A percentile compares a stretch with the other conserved stretches of the same genome.
These are phyloP conservation scores for Synanthedon formicaeformis DNA, from an alignment of 2,888 invertebrate genomes.

Conservation along the genomic window DNA sequence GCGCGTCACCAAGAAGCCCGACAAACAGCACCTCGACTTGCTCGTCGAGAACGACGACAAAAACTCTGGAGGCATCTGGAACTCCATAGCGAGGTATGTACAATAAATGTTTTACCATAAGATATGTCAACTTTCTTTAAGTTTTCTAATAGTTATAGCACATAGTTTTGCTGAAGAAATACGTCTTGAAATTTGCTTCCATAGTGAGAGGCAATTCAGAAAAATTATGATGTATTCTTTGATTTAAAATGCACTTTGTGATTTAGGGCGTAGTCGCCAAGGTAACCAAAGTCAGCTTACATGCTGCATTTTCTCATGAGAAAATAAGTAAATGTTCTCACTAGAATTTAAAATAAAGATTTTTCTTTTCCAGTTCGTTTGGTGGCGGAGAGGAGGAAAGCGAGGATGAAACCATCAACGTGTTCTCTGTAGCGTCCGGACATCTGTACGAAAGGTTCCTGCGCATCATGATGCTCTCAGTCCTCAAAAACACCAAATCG, in stretches of 20 bases:
- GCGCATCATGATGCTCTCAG: conserved; percentile 98
- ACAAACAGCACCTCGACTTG: conserved; percentile 87
- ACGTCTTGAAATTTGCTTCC: too few species aligned
- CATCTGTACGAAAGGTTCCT: conserved; percentile 97
- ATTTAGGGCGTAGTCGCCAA: too few species aligned
- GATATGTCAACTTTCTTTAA: background rate
- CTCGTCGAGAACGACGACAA: conserved; percentile 83
- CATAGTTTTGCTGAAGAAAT: too few species aligned
- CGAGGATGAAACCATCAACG: conserved; percentile 87
- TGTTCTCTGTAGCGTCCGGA: conserved; percentile 98
- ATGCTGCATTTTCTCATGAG: too few species aligned
- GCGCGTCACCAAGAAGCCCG: conserved; percentile 90
- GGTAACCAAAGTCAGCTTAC: too few species aligned
- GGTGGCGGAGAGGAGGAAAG: conserved; percentile 72
- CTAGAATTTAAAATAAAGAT: too few species aligned
- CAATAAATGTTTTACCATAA: background rate
- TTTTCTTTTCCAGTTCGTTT: conserved; percentile 60
- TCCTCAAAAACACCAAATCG: conserved; percentile 94
- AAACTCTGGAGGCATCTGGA: conserved; percentile 85
- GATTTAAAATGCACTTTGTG: too few species aligned
- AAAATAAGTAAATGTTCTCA: too few species aligned
- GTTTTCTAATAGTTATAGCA: too few species aligned
- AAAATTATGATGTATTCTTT: too few species aligned
- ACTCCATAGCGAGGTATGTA: conserved; percentile 94
- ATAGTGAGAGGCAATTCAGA: too few species aligned